Evolutionary conservation across 2,797 vertebrate genomes (phyloP), one percentile per base, ranked within the genome.

Genomic region (Pelochelys cantorii): DNA sequence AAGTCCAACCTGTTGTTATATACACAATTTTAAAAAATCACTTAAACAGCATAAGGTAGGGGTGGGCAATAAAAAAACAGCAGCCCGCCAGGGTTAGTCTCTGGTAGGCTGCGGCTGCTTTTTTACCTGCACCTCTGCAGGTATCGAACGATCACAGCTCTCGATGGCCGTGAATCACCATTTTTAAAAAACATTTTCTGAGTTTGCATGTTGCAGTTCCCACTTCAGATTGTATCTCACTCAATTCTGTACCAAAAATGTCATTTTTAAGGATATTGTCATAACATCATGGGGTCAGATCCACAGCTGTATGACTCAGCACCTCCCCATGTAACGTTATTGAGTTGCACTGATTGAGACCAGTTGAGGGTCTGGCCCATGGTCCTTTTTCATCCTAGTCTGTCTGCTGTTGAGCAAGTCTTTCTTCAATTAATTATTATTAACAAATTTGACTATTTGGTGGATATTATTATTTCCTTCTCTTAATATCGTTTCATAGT

Each of bases 401-500:
- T 17, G 53, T 74, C 92, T 92, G 77, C 88, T 89, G 74, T 55
- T 31, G 65, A 90, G 7, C 68, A 71, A 71, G n/a, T 37, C n/a
- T 71, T 34, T 71, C n/a, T 77, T 77, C 42, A 25, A 77, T 77
- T 27, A 17, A 52, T 77, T 48, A 68, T 68, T 71, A 71, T 77
- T 48, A 27, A 77, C 23, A 77, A 25, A 52, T 48, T 52, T 77
- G 42, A 52, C 42, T 52, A 27, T 52, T 77, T 14, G 23, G 14
- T 52, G 8, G 37, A 23, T 48, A 17, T 80, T 74, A 79, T 12
- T 59, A 11, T 42, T 80, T 79, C 81, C 59, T 53, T 90, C 75
- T 79, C 77, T 81, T 78, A 86, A 79, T 1, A 92, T 14, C 11
- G 57, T 90, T 92, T 34, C 56, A 89, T 84, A 89, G 81, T 87